Base-by-base conservation (phyloP, 2,113 vertebrate genomes). In the Pachyramphus minor region DNA sequence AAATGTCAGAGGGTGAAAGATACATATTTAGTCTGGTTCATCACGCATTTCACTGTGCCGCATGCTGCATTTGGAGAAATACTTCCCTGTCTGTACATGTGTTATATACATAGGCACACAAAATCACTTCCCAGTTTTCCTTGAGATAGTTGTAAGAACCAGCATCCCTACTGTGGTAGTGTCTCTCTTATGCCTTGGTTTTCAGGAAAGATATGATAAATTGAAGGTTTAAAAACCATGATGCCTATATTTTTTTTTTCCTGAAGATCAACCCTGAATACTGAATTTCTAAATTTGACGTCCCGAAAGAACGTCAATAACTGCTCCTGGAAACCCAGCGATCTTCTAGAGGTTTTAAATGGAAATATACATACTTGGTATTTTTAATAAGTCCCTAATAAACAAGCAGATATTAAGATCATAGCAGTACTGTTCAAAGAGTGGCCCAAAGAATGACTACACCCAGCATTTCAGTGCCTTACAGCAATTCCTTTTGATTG, bases 401-500 rank as follows among this genome's bases (percentile, higher is more conserved):
- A 81, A 69, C 0, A 2, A 72, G 8, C 59, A 62, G 24, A 50
- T 78, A 35, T 27, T 56, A 42, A 67, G 20, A 15, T 42, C 8
- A 2, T 84, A 77, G n/a, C 25, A 80, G 33, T 23, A 63, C 42
- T 35, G 39, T 81, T 68, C 72, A 88, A 66, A 77, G 0, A 1
- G 28, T 71, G 45, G 42, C 37, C 50, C 25, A 50, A 69, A 31
- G 50, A 92, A 35, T 42, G 19, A 8, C 27, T 86, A 19, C 11
- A 77, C 33, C 35, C 42, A 50, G 17, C 18, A 47, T 22, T 16
- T 88, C 50, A 18, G 9, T 88, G 35, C 45, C 88, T 94, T 88
- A 56, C 59, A 90, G 63, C 60, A 87, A 45, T 85, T 81, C 66
- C 28, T 84, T 84, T 39, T 50, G 71, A 79, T 31, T 93, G 62